A percentile compares a stretch with the other conserved stretches of the same genome.
These are phyloP conservation scores for Puntigrus tetrazona DNA, from an alignment of 2,113 vertebrate species.

Conservation along the genomic window DNA sequence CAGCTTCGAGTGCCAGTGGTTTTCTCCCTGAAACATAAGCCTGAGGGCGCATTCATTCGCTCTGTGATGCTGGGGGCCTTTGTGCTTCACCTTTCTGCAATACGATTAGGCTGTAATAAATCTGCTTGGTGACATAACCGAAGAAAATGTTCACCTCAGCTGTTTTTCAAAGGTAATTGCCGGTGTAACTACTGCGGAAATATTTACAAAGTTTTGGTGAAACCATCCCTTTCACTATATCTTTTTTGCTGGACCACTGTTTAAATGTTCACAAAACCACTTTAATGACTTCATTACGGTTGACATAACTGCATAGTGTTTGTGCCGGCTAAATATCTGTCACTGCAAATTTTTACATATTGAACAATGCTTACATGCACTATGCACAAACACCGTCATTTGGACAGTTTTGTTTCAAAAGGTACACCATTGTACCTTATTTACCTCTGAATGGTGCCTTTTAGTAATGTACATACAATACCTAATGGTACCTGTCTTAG, in stretches of 20 bases:
- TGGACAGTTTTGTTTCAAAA: no score
- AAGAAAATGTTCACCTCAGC: background rate
- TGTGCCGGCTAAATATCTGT: background rate
- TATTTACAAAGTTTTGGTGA: background rate
- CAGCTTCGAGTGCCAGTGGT: background rate
- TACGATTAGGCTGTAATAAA: background rate
- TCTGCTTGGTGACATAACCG: background rate
- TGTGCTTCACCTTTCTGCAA: background rate
- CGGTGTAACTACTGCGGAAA: no score
- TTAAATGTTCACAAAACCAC: background rate
- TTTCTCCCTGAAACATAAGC: background rate
- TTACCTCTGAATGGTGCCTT: no score
- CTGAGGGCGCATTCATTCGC: background rate
- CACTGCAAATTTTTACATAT: background rate
- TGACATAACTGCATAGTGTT: background rate
- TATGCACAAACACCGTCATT: background rate
- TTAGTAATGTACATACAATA: no score
- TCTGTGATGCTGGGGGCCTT: background rate
- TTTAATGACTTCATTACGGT: background rate
- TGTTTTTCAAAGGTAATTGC: no score
- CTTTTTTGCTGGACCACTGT: background rate
- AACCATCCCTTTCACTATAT: no score
- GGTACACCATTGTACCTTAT: no score
- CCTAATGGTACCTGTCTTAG: background rate
- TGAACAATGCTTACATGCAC: background rate